Conservation (phyloP, 1,140 invertebrate species). For the Zaprionus gabonicus region DNA sequence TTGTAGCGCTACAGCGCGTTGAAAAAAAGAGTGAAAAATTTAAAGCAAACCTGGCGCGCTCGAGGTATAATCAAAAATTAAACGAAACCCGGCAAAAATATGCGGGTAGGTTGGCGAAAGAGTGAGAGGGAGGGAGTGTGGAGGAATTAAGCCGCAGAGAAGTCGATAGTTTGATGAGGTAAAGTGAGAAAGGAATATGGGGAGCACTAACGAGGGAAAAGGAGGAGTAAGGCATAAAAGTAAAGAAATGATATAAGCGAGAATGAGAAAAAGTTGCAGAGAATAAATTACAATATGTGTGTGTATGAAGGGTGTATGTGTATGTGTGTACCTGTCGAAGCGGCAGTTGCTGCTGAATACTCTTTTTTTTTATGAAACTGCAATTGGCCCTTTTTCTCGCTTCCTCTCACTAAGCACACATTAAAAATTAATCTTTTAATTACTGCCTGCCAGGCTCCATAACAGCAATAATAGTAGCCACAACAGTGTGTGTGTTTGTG, state of each 20-base stretch:
- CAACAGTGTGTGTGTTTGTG: not conserved
- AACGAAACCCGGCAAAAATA: conserved; percentile 48
- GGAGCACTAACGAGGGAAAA: not conserved
- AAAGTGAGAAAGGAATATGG: not conserved
- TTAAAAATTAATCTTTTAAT: conserved; percentile 82
- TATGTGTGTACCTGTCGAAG: conserved; percentile 13
- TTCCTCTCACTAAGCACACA: conserved; percentile 56
- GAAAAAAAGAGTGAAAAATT: conserved; percentile 39
- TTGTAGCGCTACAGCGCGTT: conserved; percentile 40
- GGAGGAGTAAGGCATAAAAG: not conserved
- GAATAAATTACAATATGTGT: conserved; percentile 70
- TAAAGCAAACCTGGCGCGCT: conserved; percentile 43
- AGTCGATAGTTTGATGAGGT: conserved; percentile 5
- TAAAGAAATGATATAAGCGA: not conserved
- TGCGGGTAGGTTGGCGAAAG: conserved; percentile 1
- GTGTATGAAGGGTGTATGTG: not conserved
- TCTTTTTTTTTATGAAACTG: conserved; percentile 52
- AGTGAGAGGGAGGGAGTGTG: not conserved
- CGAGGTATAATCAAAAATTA: conserved; percentile 70
- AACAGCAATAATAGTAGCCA: conserved; percentile 7
- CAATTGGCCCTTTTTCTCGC: not conserved
- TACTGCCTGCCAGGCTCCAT: conserved; percentile 49
- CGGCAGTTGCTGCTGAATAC: conserved; percentile 40
- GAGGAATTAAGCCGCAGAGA: not conserved
- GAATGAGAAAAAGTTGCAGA: conserved; percentile 3